Evolutionary conservation across 2,888 invertebrate species (phyloP).

Genomic region (Anodontia alba): DNA sequence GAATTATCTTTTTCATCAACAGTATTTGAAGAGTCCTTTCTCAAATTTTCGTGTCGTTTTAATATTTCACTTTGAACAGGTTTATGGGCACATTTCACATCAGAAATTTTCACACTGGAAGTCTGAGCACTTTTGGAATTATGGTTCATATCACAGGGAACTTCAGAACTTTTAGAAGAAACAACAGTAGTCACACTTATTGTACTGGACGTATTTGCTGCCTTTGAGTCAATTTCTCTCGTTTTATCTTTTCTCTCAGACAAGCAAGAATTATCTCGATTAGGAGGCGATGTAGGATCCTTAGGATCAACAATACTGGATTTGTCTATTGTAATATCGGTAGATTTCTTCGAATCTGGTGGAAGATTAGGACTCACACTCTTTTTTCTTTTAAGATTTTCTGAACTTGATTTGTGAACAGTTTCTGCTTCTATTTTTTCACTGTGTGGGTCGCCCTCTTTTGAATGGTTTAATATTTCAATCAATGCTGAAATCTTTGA

Average conservation of each 20-base stretch:
- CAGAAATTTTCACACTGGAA: not conserved
- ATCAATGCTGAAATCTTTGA: too few relatives aligned
- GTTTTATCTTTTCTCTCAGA: not conserved
- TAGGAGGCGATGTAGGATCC: not conserved
- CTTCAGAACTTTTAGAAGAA: not conserved
- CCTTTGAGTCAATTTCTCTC: not conserved
- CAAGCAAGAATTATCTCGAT: not conserved
- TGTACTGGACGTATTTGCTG: not conserved
- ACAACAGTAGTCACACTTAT: not conserved
- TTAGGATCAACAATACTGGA: not conserved
- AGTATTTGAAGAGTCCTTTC: constrained; percentile 24
- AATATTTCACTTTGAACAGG: not conserved
- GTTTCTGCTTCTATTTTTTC: not conserved
- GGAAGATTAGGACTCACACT: not conserved
- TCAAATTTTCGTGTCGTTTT: not conserved
- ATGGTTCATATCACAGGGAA: constrained; percentile 38
- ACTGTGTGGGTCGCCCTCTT: too few relatives aligned
- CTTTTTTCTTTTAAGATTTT: not conserved
- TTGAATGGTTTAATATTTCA: too few relatives aligned
- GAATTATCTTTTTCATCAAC: not conserved
- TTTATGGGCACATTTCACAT: not conserved
- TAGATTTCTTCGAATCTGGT: not conserved
- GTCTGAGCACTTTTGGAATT: constrained; percentile 25
- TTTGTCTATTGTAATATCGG: constrained; percentile 26
- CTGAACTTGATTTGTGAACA: not conserved